Conservation (phyloP, 2,888 invertebrate species). For the Mesochorus sp. region DNA sequence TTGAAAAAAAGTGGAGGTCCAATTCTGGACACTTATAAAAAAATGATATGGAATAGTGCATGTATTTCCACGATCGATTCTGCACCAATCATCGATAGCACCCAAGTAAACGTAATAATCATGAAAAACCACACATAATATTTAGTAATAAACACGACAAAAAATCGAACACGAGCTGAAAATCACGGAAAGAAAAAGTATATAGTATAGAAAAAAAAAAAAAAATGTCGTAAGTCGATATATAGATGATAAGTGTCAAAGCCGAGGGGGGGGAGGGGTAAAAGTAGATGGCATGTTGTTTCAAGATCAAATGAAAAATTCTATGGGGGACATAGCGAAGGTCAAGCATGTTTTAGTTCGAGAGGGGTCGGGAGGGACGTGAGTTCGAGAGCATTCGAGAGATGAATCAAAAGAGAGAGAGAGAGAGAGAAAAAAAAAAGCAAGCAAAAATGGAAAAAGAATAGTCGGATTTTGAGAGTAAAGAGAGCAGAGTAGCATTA, state of each 20-base stretch:
- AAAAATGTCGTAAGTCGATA: neutral
- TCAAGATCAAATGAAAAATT: too few relatives aligned
- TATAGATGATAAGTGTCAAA: neutral
- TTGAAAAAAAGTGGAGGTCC: too few relatives aligned
- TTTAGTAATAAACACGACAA: neutral
- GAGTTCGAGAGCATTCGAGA: neutral
- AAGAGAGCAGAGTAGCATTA: conserved; percentile 70
- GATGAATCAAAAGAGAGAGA: neutral
- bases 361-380: too few relatives aligned
- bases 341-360: conserved; percentile 57
- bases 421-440: neutral
- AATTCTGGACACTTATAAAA: too few relatives aligned
- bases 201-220: neutral
- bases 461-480: conserved; percentile 43
- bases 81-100: conserved; percentile 27
- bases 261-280: too few relatives aligned
- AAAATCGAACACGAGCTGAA: neutral
- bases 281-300: conserved; percentile 36
- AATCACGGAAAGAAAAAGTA: neutral
- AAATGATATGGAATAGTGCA: conserved; percentile 54
- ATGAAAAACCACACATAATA: conserved; percentile 5
- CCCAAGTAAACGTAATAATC: conserved; percentile 17
- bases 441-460: conserved; percentile 5
- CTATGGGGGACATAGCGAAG: conserved; percentile 34
- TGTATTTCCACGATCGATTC: conserved; percentile 38